A percentile compares a stretch with the other conserved stretches of the same genome.
phyloP scores from a whole-genome alignment of 2,797 vertebrate genomes.

The Tokudaia tokunoshimensis region DNA sequence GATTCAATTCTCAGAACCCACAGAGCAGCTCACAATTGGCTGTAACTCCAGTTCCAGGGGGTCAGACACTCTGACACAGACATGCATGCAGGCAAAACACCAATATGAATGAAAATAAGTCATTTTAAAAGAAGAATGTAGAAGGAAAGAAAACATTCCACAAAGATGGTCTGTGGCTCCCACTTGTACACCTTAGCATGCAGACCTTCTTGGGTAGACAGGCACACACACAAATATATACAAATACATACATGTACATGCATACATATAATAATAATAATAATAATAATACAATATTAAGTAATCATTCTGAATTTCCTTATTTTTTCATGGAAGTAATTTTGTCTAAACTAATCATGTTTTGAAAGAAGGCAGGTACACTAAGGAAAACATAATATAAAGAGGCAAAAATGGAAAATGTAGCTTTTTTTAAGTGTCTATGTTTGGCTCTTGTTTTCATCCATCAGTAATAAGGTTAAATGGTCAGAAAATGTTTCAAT shows the following conservation, averaged over 20 bases:
- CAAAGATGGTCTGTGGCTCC: background rate
- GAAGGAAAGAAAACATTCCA: background rate
- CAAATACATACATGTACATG: background rate
- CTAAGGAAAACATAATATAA: background rate
- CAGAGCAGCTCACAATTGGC: background rate
- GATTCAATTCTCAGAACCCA: background rate
- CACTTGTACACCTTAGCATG: background rate
- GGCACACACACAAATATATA: background rate
- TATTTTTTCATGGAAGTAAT: constrained; percentile 5
- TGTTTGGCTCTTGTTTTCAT: background rate
- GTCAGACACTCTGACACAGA: background rate
- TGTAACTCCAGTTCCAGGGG: background rate
- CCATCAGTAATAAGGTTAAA: background rate
- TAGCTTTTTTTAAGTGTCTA: background rate
- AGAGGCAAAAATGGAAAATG: background rate
- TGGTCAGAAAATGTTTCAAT: background rate
- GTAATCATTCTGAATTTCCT: constrained; percentile 1
- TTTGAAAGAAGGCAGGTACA: background rate
- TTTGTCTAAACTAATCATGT: background rate
- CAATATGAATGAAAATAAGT: background rate
- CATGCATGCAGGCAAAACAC: background rate
- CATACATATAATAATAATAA: background rate
- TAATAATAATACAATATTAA: background rate
- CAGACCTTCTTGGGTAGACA: background rate
- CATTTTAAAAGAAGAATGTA: background rate